Evolutionary conservation across 2,797 vertebrate genomes (phyloP).

Genomic region (Euphonia xanthogaster): DNA sequence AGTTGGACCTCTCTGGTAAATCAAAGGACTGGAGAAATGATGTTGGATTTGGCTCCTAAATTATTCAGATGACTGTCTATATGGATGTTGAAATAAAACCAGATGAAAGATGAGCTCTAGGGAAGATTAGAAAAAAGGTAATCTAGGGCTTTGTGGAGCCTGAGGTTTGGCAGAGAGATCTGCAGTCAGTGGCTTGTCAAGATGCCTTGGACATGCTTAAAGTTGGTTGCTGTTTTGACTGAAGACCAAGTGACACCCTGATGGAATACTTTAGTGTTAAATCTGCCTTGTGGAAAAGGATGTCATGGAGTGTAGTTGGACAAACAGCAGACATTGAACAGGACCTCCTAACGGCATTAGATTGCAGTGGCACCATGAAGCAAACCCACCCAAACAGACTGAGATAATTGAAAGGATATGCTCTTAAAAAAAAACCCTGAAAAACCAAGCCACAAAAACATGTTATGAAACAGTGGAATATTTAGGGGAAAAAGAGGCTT

Average conservation of each 20-base stretch:
- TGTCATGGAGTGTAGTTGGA: background rate
- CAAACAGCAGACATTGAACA: background rate
- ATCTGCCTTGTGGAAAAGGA: background rate
- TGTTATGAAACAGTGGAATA: background rate
- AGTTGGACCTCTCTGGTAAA: background rate
- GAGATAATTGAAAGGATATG: background rate
- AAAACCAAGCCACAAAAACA: background rate
- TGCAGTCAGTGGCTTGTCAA: background rate
- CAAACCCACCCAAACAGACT: background rate
- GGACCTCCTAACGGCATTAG: background rate
- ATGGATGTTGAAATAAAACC: background rate
- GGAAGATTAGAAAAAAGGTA: background rate
- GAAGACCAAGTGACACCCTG: background rate
- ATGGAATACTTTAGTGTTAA: background rate
- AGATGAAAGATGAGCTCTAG: background rate
- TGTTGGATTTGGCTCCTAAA: background rate
- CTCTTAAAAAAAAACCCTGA: background rate
- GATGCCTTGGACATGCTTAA: background rate
- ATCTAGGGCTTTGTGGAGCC: background rate
- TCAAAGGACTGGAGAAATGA: background rate
- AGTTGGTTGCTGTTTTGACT: background rate
- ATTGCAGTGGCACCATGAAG: background rate
- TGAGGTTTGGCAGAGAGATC: background rate
- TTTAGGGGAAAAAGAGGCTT: background rate
- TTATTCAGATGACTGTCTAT: background rate